A percentile compares a stretch with the other conserved stretches of the same genome.
These are phyloP conservation scores for Glomeris maerens DNA, from an alignment of 1,140 invertebrate species.

Conservation along the genomic window DNA sequence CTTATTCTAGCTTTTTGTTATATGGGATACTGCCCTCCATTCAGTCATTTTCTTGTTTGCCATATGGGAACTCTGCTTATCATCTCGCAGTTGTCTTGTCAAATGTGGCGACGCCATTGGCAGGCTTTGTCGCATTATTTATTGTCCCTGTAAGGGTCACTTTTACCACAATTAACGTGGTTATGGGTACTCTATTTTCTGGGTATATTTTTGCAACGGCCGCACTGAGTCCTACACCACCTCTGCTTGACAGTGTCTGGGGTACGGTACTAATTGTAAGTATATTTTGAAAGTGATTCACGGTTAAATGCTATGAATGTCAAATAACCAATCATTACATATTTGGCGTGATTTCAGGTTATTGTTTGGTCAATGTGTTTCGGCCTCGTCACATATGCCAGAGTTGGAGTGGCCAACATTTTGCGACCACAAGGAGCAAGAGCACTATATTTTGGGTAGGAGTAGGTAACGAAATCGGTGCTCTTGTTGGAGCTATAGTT, in stretches of 20 bases:
- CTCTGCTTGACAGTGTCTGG: slow-evolving; percentile 46
- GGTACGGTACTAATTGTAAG: slow-evolving; percentile 51
- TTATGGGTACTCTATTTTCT: slow-evolving; percentile 39
- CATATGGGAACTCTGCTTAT: slow-evolving; percentile 68
- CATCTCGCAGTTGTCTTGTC: slow-evolving; percentile 64
- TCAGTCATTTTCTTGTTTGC: slow-evolving; percentile 72
- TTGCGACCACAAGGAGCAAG: no score
- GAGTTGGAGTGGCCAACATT: no score
- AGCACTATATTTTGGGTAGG: no score
- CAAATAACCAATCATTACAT: no score
- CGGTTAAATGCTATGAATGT: no score
- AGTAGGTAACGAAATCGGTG: no score
- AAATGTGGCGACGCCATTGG: slow-evolving; percentile 67
- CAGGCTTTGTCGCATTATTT: slow-evolving; percentile 65
- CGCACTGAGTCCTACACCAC: slow-evolving; percentile 54
- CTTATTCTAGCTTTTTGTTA: slow-evolving; percentile 42
- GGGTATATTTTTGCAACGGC: slow-evolving; percentile 54
- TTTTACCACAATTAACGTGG: slow-evolving; percentile 40
- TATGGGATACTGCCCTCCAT: slow-evolving; percentile 70
- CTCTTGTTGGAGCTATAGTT: no score
- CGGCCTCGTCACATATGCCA: no score
- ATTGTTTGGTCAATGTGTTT: no score
- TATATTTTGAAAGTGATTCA: no score
- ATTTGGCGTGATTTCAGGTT: no score
- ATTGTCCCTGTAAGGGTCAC: slow-evolving; percentile 44